Evolutionary conservation across 2,888 invertebrate genomes (phyloP).

Genomic region (Noctua pronuba): DNA sequence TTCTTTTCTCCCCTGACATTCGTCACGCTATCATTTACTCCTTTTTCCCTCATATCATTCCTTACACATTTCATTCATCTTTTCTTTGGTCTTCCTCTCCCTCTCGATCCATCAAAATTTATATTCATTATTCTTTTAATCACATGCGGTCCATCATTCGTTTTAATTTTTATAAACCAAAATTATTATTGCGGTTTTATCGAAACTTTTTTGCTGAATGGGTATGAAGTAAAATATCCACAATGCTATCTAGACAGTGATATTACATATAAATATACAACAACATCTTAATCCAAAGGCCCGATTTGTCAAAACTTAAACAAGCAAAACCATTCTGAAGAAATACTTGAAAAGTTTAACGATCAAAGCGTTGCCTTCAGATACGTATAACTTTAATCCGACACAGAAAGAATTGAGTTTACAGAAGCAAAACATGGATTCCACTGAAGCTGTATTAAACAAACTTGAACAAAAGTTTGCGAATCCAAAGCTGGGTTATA

Average conservation of each 20-base stretch:
- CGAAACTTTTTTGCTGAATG: too few relatives aligned
- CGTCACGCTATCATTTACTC: too few relatives aligned
- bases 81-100: too few relatives aligned
- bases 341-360: slow-evolving; percentile 36
- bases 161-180: neutral
- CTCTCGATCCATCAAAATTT: too few relatives aligned
- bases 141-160: too few relatives aligned
- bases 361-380: slow-evolving; percentile 39
- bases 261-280: too few relatives aligned
- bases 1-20: too few relatives aligned
- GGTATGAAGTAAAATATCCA: neutral
- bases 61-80: too few relatives aligned
- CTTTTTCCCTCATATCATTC: too few relatives aligned
- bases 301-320: slow-evolving; percentile 1
- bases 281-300: neutral
- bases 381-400: slow-evolving; percentile 18
- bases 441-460: slow-evolving; percentile 26
- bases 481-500: slow-evolving; percentile 11
- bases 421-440: slow-evolving; percentile 29
- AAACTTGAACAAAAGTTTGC: slow-evolving; percentile 33
- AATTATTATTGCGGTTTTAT: neutral
- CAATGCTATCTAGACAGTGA: neutral
- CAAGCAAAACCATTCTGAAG: slow-evolving; percentile 10
- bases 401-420: slow-evolving; percentile 38
- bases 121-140: too few relatives aligned